Evolutionary conservation across 2,113 vertebrate species (phyloP).

Genomic region (Sylvia atricapilla): DNA sequence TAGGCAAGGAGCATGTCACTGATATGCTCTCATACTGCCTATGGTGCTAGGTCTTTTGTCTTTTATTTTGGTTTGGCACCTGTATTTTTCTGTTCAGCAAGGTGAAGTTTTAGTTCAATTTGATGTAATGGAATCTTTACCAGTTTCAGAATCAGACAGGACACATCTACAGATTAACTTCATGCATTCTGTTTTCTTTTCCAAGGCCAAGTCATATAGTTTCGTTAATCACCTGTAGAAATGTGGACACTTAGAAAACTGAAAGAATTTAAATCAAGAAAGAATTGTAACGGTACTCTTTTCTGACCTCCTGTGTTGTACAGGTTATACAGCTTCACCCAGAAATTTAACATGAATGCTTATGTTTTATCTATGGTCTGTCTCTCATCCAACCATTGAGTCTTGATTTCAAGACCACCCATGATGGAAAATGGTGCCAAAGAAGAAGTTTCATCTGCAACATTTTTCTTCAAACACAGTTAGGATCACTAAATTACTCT

Average conservation of each 20-base stretch:
- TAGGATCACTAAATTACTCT: not conserved
- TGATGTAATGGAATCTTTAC: not conserved
- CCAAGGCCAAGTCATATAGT: not conserved
- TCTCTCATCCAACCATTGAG: not conserved
- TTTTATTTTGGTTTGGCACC: not conserved
- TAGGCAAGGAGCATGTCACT: not conserved
- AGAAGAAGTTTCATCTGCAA: not conserved
- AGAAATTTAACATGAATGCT: not conserved
- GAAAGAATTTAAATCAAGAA: not conserved
- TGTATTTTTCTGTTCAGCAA: not conserved
- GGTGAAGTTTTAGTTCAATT: not conserved
- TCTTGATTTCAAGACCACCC: not conserved
- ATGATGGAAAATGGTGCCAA: not conserved
- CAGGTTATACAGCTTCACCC: not conserved
- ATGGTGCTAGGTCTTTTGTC: not conserved
- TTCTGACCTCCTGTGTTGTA: not conserved
- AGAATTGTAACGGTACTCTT: not conserved
- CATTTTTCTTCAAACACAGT: not conserved
- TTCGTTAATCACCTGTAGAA: not conserved
- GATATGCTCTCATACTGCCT: not conserved
- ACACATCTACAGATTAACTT: not conserved
- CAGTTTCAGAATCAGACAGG: not conserved
- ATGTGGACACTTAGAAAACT: not conserved
- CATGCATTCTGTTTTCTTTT: not conserved
- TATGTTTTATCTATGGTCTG: not conserved